Conservation (phyloP, 92 coral and sea anemone genomes). For the Phenganax subtilis region DNA sequence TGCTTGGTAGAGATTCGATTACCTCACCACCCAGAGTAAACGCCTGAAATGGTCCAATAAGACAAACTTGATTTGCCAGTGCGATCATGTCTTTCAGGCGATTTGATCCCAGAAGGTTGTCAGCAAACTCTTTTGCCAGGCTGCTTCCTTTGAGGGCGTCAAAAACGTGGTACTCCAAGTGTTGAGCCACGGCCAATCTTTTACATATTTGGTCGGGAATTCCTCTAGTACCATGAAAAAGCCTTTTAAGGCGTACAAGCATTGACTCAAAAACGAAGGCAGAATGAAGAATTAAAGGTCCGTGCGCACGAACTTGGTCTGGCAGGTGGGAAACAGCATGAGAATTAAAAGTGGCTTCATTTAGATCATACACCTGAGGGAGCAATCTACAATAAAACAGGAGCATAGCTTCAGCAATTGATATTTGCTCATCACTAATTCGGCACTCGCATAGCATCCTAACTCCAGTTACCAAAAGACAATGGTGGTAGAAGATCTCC, state of each 20-base stretch:
- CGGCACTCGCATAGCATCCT: slow-evolving; percentile 50
- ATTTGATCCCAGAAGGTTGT: background rate
- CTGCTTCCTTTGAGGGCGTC: slow-evolving; percentile 31
- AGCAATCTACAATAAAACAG: slow-evolving; percentile 42
- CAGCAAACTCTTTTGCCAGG: background rate
- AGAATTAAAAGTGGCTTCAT: slow-evolving; percentile 54
- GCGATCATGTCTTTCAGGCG: no score
- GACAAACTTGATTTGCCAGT: no score
- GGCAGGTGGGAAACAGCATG: slow-evolving; percentile 55
- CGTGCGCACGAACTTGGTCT: slow-evolving; percentile 57
- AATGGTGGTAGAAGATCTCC: slow-evolving; percentile 53
- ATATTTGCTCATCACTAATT: slow-evolving; percentile 49
- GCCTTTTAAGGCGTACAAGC: slow-evolving; percentile 58
- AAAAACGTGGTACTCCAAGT: slow-evolving; percentile 37
- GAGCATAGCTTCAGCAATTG: slow-evolving; percentile 61
- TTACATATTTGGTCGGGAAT: slow-evolving; percentile 60
- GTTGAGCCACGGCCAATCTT: slow-evolving; percentile 53
- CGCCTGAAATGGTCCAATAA: no score
- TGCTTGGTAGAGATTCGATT: no score
- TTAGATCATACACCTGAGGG: slow-evolving; percentile 40
- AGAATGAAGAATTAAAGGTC: slow-evolving; percentile 54
- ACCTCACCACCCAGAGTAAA: no score
- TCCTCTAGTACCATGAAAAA: slow-evolving; percentile 61
- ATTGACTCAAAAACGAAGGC: slow-evolving; percentile 60
- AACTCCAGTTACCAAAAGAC: slow-evolving; percentile 57